These are phyloP conservation scores for Proteles cristata DNA, from an alignment of 2,113 vertebrate genomes.

Conservation along the genomic window DNA sequence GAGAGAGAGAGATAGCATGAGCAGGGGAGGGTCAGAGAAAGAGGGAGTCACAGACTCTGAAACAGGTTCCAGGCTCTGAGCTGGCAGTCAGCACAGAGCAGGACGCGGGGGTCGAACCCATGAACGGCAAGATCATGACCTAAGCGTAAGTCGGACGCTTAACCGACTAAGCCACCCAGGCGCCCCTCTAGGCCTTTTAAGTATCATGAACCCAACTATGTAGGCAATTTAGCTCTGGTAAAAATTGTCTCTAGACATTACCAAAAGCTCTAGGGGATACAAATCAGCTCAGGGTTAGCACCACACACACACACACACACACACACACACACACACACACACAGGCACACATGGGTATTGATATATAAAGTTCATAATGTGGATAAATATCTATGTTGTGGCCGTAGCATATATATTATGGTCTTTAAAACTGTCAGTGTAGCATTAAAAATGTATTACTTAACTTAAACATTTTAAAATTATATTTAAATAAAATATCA, in stretches of 20 bases:
- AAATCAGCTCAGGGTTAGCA: background rate
- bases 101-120: no score
- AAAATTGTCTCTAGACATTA: background rate
- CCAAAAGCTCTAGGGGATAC: background rate
- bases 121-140: no score
- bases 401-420: background rate
- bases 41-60: no score
- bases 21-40: no score
- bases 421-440: background rate
- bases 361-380: background rate
- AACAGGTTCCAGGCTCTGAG: no score
- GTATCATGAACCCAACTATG: background rate
- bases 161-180: no score
- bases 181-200: background rate
- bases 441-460: background rate
- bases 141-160: no score
- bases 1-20: no score
- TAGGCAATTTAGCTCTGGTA: fast-evolving
- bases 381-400: background rate
- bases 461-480: background rate
- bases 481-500: background rate
- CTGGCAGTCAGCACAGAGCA: no score
- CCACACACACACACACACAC: background rate
- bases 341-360: background rate
- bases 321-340: background rate